These are phyloP conservation scores for Melieria crassipennis DNA, from an alignment of 2,888 invertebrate genomes.

Conservation along the genomic window DNA sequence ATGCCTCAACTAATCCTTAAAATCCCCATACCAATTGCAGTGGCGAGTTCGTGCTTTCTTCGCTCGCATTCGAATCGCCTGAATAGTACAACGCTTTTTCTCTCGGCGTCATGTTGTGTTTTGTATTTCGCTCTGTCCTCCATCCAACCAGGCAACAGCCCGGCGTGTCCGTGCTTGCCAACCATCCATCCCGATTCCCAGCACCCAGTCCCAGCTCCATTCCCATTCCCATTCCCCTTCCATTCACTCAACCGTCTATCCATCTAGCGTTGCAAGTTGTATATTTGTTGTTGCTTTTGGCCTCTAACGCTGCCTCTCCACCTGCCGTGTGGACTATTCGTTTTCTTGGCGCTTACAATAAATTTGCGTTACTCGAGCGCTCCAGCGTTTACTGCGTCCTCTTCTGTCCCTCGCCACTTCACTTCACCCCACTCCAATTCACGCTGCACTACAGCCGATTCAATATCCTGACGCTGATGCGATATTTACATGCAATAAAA, in stretches of 20 bases:
- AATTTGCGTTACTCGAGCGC: slow-evolving; percentile 14
- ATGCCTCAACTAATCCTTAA: slow-evolving; percentile 34
- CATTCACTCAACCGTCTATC: slow-evolving; percentile 1
- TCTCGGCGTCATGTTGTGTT: slow-evolving; percentile 21
- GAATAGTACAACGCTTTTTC: slow-evolving; percentile 21
- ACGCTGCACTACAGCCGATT: slow-evolving; percentile 1
- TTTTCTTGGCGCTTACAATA: slow-evolving; percentile 25
- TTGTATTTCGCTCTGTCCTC: not conserved
- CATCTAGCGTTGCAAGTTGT: not conserved
- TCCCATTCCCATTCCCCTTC: not conserved
- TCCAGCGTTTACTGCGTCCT: slow-evolving; percentile 8
- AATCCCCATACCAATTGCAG: slow-evolving; percentile 33
- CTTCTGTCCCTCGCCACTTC: not conserved
- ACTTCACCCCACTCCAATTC: not conserved
- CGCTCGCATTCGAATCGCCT: slow-evolving; percentile 23
- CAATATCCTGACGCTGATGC: slow-evolving; percentile 41
- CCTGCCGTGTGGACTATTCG: not conserved
- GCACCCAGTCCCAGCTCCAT: not conserved
- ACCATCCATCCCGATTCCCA: not conserved
- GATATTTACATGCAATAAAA: slow-evolving; percentile 60
- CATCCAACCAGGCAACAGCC: too few relatives aligned
- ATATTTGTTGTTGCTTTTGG: not conserved
- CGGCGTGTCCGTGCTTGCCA: not conserved
- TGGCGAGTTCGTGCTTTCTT: slow-evolving; percentile 19
- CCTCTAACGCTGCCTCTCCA: not conserved